Base-by-base conservation (phyloP, 1,140 invertebrate species). In the Sipha flava region DNA sequence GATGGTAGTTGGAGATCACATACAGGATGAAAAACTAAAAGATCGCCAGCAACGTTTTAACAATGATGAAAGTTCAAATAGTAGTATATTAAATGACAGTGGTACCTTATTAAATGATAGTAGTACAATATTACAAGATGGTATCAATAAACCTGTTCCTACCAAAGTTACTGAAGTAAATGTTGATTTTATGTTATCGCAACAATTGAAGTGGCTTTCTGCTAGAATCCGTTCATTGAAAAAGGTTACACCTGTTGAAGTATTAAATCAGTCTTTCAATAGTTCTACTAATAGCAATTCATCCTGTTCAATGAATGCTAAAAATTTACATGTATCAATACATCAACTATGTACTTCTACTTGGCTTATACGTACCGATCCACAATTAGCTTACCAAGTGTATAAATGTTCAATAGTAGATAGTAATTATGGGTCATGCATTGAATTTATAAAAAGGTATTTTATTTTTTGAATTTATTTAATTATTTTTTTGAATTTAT, bases 401-500 rank as follows among this genome's bases (percentile, higher is more conserved):
- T 77, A 21, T 14, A 57, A 37, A 43, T 59, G 52, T 59, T 77
- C 73, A 10, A 14, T 77, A 0, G 26, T 77, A 4, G 73, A 77
- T 77, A 31, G 47, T 1, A 16, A 26, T 77, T 77, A 77, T 59
- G 73, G 73, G 5, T 9, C 31, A n/a, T 77, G 73, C 59, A 12
- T 54, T 3, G 73, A 77, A 29, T 54, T 57, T 57, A 26, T 77
- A 1, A 77, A 77, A 77, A 77, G 73, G 73, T 77, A 57, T 9
- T 7, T 18, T 57, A 37, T 43, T 26, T 29, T 31, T 29, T 18
- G 18, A n/a, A 26, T 40, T 40, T 40, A 23, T 66, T 23, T 16
- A 4, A 14, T n/a, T 49, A 3, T 14, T 49, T n/a, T 49, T 3
- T 2, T 16, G 0, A 66, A 16, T 43, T 6, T 26, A 14, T 45